A percentile compares a stretch with the other conserved stretches of the same genome.
Evolutionary conservation across 2,888 invertebrate species (phyloP).

Genomic region (Lithophane socia): DNA sequence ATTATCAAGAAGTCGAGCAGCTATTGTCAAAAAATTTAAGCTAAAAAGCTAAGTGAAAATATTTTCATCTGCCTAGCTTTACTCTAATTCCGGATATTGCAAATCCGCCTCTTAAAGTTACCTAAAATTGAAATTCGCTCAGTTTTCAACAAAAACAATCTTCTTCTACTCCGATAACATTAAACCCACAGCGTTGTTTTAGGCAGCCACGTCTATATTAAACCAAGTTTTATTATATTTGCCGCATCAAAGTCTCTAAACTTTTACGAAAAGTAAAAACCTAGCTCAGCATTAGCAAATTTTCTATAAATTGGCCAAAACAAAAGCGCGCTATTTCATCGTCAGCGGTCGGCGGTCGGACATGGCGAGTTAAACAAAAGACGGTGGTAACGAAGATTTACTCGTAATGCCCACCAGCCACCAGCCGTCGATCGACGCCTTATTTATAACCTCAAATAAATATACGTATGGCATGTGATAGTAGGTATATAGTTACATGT

Average conservation of each 20-base stretch:
- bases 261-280: constrained; percentile 12
- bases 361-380: constrained; percentile 51
- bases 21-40: not conserved
- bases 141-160: constrained; percentile 14
- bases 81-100: constrained; percentile 3
- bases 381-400: constrained; percentile 53
- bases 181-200: constrained; percentile 2
- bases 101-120: not conserved
- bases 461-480: constrained; percentile 4
- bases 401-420: constrained; percentile 13
- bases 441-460: constrained; percentile 37
- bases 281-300: constrained; percentile 12
- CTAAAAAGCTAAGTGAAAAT: not conserved
- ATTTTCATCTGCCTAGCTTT: not conserved
- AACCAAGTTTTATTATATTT: constrained; percentile 6
- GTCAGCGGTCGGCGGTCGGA: constrained; percentile 11
- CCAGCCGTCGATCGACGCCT: not conserved
- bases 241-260: not conserved
- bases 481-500: not conserved
- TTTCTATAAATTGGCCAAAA: constrained; percentile 31
- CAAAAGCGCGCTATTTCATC: constrained; percentile 38
- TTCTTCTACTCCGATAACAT: not conserved
- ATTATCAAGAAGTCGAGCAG: not conserved
- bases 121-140: constrained; percentile 11
- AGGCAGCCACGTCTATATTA: constrained; percentile 3